These are phyloP conservation scores for Acleris literana DNA, from an alignment of 2,888 invertebrate species.

Conservation along the genomic window DNA sequence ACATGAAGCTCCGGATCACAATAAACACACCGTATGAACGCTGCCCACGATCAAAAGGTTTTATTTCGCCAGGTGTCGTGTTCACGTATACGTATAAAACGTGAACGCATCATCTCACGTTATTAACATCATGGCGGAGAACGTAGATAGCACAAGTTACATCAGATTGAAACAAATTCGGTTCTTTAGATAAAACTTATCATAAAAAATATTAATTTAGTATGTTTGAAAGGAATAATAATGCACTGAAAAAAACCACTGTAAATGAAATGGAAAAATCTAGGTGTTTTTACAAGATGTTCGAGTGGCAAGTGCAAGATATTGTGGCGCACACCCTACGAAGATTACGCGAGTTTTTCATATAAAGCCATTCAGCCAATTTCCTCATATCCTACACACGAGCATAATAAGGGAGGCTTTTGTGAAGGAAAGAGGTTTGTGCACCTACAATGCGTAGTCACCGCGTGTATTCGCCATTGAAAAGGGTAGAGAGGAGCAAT, in stretches of 20 bases:
- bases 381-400: slow-evolving; percentile 80
- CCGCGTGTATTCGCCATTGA: slow-evolving; percentile 63
- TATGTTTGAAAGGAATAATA: not conserved
- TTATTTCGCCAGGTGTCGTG: slow-evolving; percentile 66
- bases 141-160: slow-evolving; percentile 5
- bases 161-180: slow-evolving; percentile 15
- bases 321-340: slow-evolving; percentile 71
- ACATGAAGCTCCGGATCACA: slow-evolving; percentile 62
- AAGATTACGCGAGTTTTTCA: slow-evolving; percentile 81
- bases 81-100: slow-evolving; percentile 59
- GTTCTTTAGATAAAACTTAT: not conserved
- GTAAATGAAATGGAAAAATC: slow-evolving; percentile 61
- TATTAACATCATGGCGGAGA: slow-evolving; percentile 47
- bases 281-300: slow-evolving; percentile 54
- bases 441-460: slow-evolving; percentile 74
- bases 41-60: slow-evolving; percentile 62
- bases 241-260: slow-evolving; percentile 27
- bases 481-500: slow-evolving; percentile 64
- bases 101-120: slow-evolving; percentile 52
- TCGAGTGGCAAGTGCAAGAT: slow-evolving; percentile 69
- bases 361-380: slow-evolving; percentile 82
- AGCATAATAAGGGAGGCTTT: slow-evolving; percentile 81
- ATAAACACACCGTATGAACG: slow-evolving; percentile 62
- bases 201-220: not conserved
- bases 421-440: slow-evolving; percentile 77